phyloP scores from a whole-genome alignment of 1,140 invertebrate genomes.

The Drosophila hydei region DNA sequence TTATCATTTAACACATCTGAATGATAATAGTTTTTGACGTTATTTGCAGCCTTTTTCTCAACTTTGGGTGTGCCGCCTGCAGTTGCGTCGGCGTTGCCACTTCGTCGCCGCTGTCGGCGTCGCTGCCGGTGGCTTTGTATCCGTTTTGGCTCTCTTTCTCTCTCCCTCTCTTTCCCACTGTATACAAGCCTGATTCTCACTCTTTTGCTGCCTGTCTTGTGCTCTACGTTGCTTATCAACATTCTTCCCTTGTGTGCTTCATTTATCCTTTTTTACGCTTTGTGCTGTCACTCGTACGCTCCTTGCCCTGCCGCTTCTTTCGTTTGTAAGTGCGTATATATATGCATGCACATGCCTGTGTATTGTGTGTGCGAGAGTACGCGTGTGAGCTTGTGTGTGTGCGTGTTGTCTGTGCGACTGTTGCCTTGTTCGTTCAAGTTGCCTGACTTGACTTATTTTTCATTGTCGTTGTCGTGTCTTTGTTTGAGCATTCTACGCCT shows the following conservation, averaged over 20 bases:
- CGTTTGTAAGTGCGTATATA: slow-evolving; percentile 26
- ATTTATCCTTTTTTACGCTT: slow-evolving; percentile 73
- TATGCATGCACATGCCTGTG: slow-evolving; percentile 8
- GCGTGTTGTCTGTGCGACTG: slow-evolving; percentile 28
- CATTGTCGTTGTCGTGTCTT: slow-evolving; percentile 68
- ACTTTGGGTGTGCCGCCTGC: slow-evolving; percentile 78
- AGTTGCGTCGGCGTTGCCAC: slow-evolving; percentile 77
- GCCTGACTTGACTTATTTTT: slow-evolving; percentile 76
- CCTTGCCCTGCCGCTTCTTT: slow-evolving; percentile 39
- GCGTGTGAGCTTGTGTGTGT: slow-evolving; percentile 2
- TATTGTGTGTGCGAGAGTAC: slow-evolving; percentile 2
- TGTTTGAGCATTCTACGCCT: slow-evolving; percentile 67
- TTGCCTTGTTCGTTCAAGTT: slow-evolving; percentile 39
- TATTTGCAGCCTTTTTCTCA: slow-evolving; percentile 57
- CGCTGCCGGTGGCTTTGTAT: slow-evolving; percentile 76
- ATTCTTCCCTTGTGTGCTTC: slow-evolving; percentile 62
- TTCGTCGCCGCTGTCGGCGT: slow-evolving; percentile 59
- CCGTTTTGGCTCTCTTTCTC: slow-evolving; percentile 63
- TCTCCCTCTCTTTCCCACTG: slow-evolving; percentile 18
- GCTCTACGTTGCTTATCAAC: slow-evolving; percentile 48
- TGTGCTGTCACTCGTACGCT: slow-evolving; percentile 56
- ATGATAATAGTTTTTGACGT: slow-evolving; percentile 14
- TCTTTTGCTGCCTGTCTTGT: slow-evolving; percentile 43
- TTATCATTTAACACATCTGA: not conserved
- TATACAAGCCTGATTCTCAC: slow-evolving; percentile 15